These are phyloP conservation scores for Temnothorax ravouxi DNA, from an alignment of 2,888 invertebrate species.

Conservation along the genomic window DNA sequence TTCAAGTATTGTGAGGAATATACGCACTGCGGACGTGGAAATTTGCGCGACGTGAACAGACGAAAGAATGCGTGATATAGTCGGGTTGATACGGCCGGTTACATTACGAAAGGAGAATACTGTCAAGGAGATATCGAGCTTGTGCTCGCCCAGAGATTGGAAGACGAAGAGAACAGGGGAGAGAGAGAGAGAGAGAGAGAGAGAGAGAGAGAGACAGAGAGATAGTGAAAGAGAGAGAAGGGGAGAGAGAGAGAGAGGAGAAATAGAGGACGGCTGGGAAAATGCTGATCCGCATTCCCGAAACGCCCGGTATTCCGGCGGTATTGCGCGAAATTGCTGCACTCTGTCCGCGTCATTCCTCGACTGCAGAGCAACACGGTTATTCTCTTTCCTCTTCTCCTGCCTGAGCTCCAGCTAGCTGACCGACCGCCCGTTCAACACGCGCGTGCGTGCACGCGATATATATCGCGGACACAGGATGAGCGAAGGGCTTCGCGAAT, in stretches of 20 bases:
- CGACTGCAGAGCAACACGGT: slow-evolving; percentile 66
- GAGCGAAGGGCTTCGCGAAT: slow-evolving; percentile 35
- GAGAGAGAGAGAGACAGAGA: not conserved
- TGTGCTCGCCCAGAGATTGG: slow-evolving; percentile 18
- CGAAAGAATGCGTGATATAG: slow-evolving; percentile 43
- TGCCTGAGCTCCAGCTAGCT: slow-evolving; percentile 17
- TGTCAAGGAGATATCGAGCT: slow-evolving; percentile 50
- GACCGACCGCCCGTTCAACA: not conserved
- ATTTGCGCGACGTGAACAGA: slow-evolving; percentile 22
- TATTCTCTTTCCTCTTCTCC: slow-evolving; percentile 55
- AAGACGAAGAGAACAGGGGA: slow-evolving; percentile 24
- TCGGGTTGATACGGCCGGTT: slow-evolving; percentile 10
- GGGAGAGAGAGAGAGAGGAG: slow-evolving; percentile 28
- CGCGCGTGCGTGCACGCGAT: slow-evolving; percentile 42
- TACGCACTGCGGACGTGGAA: not conserved
- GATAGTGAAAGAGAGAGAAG: not conserved
- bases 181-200: slow-evolving; percentile 9
- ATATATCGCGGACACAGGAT: slow-evolving; percentile 35
- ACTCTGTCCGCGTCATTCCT: slow-evolving; percentile 85
- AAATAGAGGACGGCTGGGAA: slow-evolving; percentile 76
- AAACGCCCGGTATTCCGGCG: slow-evolving; percentile 84
- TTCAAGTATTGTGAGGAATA: not conserved
- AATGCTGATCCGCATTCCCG: slow-evolving; percentile 85
- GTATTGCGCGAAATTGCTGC: slow-evolving; percentile 86
- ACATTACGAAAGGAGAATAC: slow-evolving; percentile 31